phyloP scores from a whole-genome alignment of 2,797 vertebrate species.

The Otus scops region DNA sequence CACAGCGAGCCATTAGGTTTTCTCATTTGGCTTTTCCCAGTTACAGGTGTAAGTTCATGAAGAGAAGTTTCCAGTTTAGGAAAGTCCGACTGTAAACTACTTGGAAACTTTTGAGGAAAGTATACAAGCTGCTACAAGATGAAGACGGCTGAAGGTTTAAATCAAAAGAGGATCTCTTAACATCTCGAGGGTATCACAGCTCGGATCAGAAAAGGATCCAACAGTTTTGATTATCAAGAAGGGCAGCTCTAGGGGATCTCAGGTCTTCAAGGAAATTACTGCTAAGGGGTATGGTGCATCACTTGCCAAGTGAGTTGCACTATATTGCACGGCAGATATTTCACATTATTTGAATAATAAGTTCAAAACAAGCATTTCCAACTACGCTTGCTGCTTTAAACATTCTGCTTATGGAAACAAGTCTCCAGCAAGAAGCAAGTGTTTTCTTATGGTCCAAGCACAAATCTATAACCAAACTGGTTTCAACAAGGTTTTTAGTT shows the following conservation, averaged over 20 bases:
- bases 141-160: background rate
- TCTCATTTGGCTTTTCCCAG: background rate
- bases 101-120: background rate
- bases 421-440: background rate
- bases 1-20: background rate
- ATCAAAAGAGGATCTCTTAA: background rate
- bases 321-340: background rate
- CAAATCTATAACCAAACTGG: background rate
- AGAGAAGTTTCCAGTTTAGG: background rate
- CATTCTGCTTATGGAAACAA: background rate
- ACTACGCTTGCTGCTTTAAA: background rate
- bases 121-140: background rate
- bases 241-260: background rate
- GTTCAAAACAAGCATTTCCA: background rate
- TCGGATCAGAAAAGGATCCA: background rate
- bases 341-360: background rate
- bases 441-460: background rate
- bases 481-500: background rate
- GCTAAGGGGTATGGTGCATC: background rate
- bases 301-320: background rate
- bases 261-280: background rate
- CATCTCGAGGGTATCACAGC: background rate
- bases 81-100: background rate
- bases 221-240: background rate
- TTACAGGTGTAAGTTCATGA: background rate